Conservation (phyloP, 2,888 invertebrate genomes). For the Geotrupes spiniger region DNA sequence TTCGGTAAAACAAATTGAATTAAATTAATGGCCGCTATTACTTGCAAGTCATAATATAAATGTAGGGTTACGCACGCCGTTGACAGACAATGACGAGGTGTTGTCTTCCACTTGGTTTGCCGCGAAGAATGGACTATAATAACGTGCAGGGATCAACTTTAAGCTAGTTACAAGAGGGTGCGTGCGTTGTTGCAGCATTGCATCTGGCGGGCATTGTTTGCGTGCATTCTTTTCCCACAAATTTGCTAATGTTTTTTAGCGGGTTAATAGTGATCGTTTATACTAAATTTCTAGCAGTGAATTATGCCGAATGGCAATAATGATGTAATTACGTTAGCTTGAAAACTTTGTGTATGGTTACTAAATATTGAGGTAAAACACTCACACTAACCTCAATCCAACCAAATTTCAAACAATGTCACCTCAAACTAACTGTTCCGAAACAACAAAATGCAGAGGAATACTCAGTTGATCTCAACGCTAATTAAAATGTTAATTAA, state of each 20-base stretch:
- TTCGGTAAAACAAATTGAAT: conserved; percentile 15
- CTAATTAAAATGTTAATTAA: too few relatives aligned
- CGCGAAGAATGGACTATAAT: conserved; percentile 50
- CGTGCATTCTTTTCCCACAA: conserved; percentile 46
- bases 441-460: too few relatives aligned
- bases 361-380: too few relatives aligned
- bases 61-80: conserved; percentile 37
- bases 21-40: conserved; percentile 18
- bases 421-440: too few relatives aligned
- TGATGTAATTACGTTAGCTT: too few relatives aligned
- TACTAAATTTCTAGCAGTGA: too few relatives aligned
- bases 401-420: too few relatives aligned
- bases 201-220: conserved; percentile 50
- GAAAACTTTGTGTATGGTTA: too few relatives aligned
- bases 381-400: too few relatives aligned
- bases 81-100: conserved; percentile 48
- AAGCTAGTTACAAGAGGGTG: conserved; percentile 44
- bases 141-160: conserved; percentile 46
- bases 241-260: conserved; percentile 26
- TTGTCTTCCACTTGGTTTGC: conserved; percentile 51
- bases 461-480: too few relatives aligned
- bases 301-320: too few relatives aligned
- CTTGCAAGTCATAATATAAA: conserved; percentile 21
- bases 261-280: conserved; percentile 5
- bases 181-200: conserved; percentile 37